Conservation (phyloP, 2,797 vertebrate genomes). For the Pterois miles region DNA sequence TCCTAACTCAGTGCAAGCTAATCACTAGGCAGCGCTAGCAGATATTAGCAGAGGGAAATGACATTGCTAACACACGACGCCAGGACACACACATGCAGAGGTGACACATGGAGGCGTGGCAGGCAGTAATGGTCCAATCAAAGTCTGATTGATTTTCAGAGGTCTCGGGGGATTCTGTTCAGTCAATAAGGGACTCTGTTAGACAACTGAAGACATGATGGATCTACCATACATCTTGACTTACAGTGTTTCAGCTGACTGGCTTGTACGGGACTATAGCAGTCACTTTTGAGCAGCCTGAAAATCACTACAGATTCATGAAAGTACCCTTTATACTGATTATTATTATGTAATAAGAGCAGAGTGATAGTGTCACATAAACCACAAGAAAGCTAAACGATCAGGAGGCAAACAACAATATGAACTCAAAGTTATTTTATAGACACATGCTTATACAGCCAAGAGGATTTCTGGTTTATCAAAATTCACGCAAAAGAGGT, state of each 20-base stretch:
- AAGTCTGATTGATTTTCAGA: slow-evolving; percentile 75
- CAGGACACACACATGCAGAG: slow-evolving; percentile 33
- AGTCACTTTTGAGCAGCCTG: neutral
- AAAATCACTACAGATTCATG: neutral
- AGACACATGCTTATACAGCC: too few species aligned
- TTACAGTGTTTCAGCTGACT: slow-evolving; percentile 49
- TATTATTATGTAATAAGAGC: neutral
- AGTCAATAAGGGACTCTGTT: slow-evolving; percentile 76
- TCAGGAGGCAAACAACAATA: neutral
- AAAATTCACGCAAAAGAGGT: too few species aligned
- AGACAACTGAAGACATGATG: slow-evolving; percentile 77
- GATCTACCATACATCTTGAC: slow-evolving; percentile 55
- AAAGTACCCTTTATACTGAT: neutral
- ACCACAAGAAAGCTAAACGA: neutral
- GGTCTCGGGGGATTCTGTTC: slow-evolving; percentile 64
- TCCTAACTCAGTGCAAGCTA: slow-evolving; percentile 41
- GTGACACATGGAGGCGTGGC: slow-evolving; percentile 64
- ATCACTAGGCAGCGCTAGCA: slow-evolving; percentile 27
- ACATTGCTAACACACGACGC: slow-evolving; percentile 23
- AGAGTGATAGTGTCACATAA: neutral
- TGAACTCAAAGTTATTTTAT: neutral
- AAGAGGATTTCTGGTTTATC: too few species aligned
- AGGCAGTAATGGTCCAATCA: slow-evolving; percentile 66
- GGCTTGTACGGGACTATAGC: neutral
- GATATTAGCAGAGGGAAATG: slow-evolving; percentile 22